Evolutionary conservation across 2,888 invertebrate species (phyloP), one percentile per base, ranked within the genome.

Genomic region (Baccha elongata): DNA sequence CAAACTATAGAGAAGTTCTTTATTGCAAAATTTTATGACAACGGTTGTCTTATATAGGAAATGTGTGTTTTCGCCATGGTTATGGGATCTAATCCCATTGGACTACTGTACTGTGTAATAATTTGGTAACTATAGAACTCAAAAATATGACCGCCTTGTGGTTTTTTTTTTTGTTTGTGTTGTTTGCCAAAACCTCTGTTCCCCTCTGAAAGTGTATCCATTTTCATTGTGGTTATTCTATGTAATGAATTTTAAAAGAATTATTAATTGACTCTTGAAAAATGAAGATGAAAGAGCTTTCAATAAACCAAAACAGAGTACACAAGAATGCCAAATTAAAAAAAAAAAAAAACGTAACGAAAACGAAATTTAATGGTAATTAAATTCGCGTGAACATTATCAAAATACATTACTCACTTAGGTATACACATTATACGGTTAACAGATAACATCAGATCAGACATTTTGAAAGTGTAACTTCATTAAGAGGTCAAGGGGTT

Each of bases 161-260:
- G 15, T 40, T 23, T 23, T 58, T 58, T 58, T 23, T 15, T 26
- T 23, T 10, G 0, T 11, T 40, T 11, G 10, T 19, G 11, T 29
- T 68, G n/a, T 53, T 40, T 68, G 37, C 44, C 42, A 60, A 60
- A 60, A 60, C 26, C 29, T 8, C 29, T 32, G n/a, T n/a, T n/a
- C n/a, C n/a, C 40, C 23, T 26, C 15, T 58, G 19, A 2, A 15
- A 42, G 42, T 23, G 19, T 21, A 26, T 10, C 6, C 23, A 44
- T 60, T 44, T 19, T 3, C 19, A 19, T 35, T 62, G 23, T 46
- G 55, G 67, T 55, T 73, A 79, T 62, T 58, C 68, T 55, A 50
- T 62, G 53, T 73, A 73, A 79, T 68, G 53, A 62, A 65, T 72
- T 67, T 60, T 75, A 75, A 81, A 75, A 75, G 75, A 75, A 69